Evolutionary conservation across 2,888 invertebrate genomes (phyloP).

Genomic region (Amblyteles armatorius): DNA sequence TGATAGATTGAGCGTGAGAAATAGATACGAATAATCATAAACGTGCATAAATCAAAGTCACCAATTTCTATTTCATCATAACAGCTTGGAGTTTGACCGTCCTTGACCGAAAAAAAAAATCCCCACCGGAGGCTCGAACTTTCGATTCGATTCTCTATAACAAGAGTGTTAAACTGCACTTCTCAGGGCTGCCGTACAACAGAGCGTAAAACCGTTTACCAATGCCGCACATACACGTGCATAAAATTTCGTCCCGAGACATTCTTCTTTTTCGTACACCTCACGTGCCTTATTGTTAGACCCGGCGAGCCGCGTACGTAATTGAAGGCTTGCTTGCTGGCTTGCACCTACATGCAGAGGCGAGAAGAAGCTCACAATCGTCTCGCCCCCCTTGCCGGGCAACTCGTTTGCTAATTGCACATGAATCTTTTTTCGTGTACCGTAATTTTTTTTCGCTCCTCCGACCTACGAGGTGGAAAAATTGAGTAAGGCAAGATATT

Average conservation of each 20-base stretch:
- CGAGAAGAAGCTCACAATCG: slow-evolving; percentile 9
- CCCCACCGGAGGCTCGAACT: not conserved
- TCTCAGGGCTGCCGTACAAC: not conserved
- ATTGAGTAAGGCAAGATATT: not conserved
- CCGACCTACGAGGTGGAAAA: not conserved
- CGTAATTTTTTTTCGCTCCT: not conserved
- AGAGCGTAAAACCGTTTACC: not conserved
- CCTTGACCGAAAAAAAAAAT: not conserved
- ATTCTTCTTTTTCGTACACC: slow-evolving; percentile 17
- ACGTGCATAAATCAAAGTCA: not conserved
- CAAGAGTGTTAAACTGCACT: not conserved
- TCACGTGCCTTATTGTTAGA: slow-evolving; percentile 30
- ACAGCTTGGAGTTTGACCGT: not conserved
- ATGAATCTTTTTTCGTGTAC: not conserved
- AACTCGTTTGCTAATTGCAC: slow-evolving; percentile 6
- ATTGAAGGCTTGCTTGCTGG: slow-evolving; percentile 23
- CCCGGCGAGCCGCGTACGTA: slow-evolving; percentile 7
- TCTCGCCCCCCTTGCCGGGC: not conserved
- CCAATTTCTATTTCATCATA: not conserved
- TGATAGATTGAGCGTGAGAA: not conserved
- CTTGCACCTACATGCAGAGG: not conserved
- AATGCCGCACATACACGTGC: not conserved
- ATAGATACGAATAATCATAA: not conserved
- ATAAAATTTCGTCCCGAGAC: not conserved
- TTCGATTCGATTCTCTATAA: not conserved